A percentile compares a stretch with the other conserved stretches of the same genome.
These are phyloP conservation scores for Aplocera efformata DNA, from an alignment of 2,888 invertebrate species.

Conservation along the genomic window DNA sequence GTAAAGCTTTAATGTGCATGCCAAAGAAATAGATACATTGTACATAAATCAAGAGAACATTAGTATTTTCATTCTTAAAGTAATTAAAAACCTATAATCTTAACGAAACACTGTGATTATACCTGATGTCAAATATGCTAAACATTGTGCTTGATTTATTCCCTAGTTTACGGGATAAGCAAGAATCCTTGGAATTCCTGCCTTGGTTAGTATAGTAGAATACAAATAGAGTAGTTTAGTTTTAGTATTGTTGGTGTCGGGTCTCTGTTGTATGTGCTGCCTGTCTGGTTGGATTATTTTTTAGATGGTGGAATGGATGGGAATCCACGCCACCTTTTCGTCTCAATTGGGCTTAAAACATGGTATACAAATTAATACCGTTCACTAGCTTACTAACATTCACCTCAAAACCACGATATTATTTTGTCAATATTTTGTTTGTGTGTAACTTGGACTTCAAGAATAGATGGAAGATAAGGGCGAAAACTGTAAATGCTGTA, in stretches of 20 bases:
- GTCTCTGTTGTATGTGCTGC: slow-evolving; percentile 34
- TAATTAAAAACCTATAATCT: too few relatives aligned
- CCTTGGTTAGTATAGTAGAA: slow-evolving; percentile 87
- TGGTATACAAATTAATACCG: slow-evolving; percentile 39
- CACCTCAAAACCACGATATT: slow-evolving; percentile 55
- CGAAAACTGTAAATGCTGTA: slow-evolving; percentile 73
- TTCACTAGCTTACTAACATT: slow-evolving; percentile 71
- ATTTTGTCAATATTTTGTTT: slow-evolving; percentile 42
- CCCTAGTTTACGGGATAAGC: slow-evolving; percentile 90
- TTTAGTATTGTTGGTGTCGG: slow-evolving; percentile 34
- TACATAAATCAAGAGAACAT: background rate
- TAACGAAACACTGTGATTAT: background rate
- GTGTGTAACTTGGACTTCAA: slow-evolving; percentile 75
- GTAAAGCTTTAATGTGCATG: slow-evolving; percentile 15
- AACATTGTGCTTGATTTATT: slow-evolving; percentile 73
- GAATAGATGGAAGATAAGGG: slow-evolving; percentile 76
- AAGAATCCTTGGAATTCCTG: slow-evolving; percentile 87
- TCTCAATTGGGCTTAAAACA: slow-evolving; percentile 29
- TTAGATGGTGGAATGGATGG: slow-evolving; percentile 15
- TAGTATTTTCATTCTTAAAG: too few relatives aligned
- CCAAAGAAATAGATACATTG: background rate
- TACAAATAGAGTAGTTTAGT: slow-evolving; percentile 53
- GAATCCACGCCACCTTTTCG: slow-evolving; percentile 29
- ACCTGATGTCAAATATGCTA: slow-evolving; percentile 46
- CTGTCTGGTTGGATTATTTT: slow-evolving; percentile 17